These are phyloP conservation scores for Tortrix viridana DNA, from an alignment of 2,888 invertebrate genomes.

Conservation along the genomic window DNA sequence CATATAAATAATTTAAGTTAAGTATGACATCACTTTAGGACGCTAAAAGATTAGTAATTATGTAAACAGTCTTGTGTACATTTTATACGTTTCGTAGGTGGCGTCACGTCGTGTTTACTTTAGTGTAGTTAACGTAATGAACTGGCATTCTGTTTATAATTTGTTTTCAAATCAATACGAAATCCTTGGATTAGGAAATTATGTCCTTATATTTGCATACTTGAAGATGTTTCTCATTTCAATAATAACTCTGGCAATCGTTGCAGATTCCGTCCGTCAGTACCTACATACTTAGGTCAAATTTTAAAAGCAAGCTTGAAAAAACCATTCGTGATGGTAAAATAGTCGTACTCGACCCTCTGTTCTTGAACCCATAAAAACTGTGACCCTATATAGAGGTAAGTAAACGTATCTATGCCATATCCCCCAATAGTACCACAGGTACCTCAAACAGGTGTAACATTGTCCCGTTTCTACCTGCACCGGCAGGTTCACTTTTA, in stretches of 20 bases:
- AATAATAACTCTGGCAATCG: not conserved
- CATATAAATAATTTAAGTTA: slow-evolving; percentile 20
- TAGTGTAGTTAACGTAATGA: slow-evolving; percentile 39
- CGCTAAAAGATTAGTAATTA: slow-evolving; percentile 74
- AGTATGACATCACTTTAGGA: slow-evolving; percentile 68
- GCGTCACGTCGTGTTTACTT: slow-evolving; percentile 53
- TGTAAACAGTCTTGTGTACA: slow-evolving; percentile 65
- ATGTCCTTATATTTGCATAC: not conserved
- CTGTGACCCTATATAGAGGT: not conserved
- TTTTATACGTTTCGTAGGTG: slow-evolving; percentile 54
- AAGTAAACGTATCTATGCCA: slow-evolving; percentile 2
- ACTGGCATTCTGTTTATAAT: slow-evolving; percentile 19
- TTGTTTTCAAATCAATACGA: slow-evolving; percentile 16
- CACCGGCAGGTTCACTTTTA: slow-evolving; percentile 57
- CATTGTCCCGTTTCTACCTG: slow-evolving; percentile 44
- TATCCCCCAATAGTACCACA: slow-evolving; percentile 25
- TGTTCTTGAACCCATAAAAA: not conserved
- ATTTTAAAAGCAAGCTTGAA: too few species aligned
- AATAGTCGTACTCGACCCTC: too few species aligned
- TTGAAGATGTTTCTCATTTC: not conserved
- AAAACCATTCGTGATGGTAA: too few species aligned
- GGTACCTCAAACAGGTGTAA: slow-evolving; percentile 38
- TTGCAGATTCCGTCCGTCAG: not conserved
- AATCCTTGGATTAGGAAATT: not conserved
- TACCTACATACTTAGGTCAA: too few species aligned